A percentile compares a stretch with the other conserved stretches of the same genome.
phyloP scores from a whole-genome alignment of 1,140 invertebrate genomes.

The Apis laboriosa region DNA sequence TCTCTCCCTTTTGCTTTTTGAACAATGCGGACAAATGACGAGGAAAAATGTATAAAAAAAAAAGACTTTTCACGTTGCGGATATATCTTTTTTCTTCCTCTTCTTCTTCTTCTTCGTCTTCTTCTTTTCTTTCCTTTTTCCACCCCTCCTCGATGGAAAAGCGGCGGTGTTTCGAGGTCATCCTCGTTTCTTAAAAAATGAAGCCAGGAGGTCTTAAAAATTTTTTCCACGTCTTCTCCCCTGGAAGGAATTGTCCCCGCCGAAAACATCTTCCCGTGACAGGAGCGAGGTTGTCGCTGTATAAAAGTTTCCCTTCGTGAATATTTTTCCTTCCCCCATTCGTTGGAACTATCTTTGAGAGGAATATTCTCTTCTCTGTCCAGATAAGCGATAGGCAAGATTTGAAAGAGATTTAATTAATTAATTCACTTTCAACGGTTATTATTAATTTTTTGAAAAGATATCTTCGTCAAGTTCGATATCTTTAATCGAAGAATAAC shows the following conservation, averaged over 20 bases:
- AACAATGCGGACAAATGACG: slow-evolving; percentile 4
- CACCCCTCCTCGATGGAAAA: neutral
- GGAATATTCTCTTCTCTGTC: neutral
- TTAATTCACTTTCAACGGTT: no score
- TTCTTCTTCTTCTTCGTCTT: neutral
- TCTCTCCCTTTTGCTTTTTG: neutral
- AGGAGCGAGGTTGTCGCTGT: no score
- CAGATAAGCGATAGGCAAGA: neutral
- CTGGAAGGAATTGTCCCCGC: neutral
- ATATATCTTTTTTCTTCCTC: neutral
- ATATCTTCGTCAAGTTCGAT: no score
- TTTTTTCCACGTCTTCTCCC: slow-evolving; percentile 1
- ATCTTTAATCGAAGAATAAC: no score
- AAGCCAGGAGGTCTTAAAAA: slow-evolving; percentile 2
- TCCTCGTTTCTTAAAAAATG: slow-evolving; percentile 43
- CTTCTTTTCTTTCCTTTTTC: neutral
- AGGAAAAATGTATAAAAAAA: neutral
- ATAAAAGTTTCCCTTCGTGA: slow-evolving; percentile 1
- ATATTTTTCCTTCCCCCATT: neutral
- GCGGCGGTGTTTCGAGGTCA: slow-evolving; percentile 30
- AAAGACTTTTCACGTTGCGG: neutral
- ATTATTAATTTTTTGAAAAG: no score
- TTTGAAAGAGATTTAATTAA: neutral
- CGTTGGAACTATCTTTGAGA: neutral
- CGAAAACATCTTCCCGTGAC: slow-evolving; percentile 10